Percentiles rank a stretch among this genome's conserved stretches.
Conservation (phyloP, 2,113 vertebrate species). For the Hydrochoerus hydrochaeris region DNA sequence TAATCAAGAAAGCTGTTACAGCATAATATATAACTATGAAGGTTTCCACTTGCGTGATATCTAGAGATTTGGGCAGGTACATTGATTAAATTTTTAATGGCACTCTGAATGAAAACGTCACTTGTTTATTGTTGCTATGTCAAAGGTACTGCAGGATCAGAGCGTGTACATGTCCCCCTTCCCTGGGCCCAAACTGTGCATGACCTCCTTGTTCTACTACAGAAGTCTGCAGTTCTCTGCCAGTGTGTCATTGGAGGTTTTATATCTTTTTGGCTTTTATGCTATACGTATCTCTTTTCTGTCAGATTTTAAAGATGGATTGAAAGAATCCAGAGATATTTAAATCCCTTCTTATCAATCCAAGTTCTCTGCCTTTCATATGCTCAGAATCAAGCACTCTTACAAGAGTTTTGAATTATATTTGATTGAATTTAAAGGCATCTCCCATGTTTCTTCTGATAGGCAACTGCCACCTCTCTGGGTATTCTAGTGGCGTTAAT, state of each 20-base stretch:
- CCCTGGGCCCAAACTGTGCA: background rate
- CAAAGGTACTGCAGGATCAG: background rate
- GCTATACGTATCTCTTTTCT: background rate
- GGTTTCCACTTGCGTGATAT: background rate
- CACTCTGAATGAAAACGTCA: background rate
- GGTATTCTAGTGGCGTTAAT: background rate
- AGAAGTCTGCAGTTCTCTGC: background rate
- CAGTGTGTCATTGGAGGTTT: background rate
- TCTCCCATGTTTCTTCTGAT: background rate
- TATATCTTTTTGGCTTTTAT: constrained; percentile 20
- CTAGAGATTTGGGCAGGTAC: background rate
- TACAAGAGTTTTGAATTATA: background rate
- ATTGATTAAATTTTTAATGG: background rate
- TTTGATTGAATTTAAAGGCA: background rate
- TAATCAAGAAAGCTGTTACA: constrained; percentile 4
- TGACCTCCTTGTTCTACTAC: background rate
- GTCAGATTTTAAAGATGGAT: background rate
- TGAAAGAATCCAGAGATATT: constrained; percentile 26
- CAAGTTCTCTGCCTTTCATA: background rate
- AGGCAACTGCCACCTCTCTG: background rate
- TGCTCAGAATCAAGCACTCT: background rate
- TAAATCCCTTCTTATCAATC: background rate
- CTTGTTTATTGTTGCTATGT: background rate
- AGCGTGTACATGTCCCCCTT: background rate
- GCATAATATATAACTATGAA: background rate